phyloP scores from a whole-genome alignment of 2,113 vertebrate genomes.

The Martes martes region DNA sequence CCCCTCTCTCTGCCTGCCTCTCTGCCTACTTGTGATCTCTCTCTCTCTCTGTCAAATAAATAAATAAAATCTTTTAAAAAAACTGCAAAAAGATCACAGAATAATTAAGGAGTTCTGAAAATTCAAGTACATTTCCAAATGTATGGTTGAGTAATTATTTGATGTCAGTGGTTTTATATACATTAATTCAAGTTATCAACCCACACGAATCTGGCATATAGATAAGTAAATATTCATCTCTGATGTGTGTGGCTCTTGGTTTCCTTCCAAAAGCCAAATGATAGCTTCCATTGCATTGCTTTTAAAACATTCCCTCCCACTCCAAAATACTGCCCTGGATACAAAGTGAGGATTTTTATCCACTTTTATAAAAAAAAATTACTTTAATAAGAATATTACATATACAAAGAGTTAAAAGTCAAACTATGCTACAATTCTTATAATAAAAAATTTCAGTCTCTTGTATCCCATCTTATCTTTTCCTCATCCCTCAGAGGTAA shows the following conservation, averaged over 20 bases:
- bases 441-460: background rate
- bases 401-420: background rate
- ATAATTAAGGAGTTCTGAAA: slow-evolving; percentile 34
- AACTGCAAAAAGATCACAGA: background rate
- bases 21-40: too few species aligned
- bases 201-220: slow-evolving; percentile 11
- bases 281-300: background rate
- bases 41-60: too few species aligned
- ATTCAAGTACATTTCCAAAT: slow-evolving; percentile 18
- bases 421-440: background rate
- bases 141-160: slow-evolving; percentile 12
- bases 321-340: background rate
- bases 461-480: background rate
- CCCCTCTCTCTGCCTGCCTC: too few species aligned
- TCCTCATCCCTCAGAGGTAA: background rate
- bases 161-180: background rate
- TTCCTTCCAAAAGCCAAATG: background rate
- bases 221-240: slow-evolving; percentile 3
- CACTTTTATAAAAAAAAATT: background rate
- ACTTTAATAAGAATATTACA: background rate
- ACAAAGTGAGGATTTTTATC: background rate
- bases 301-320: background rate
- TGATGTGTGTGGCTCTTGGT: background rate
- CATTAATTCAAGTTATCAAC: background rate
- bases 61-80: background rate